Conservation (phyloP, 2,113 vertebrate species). For the Oophaga pumilio region DNA sequence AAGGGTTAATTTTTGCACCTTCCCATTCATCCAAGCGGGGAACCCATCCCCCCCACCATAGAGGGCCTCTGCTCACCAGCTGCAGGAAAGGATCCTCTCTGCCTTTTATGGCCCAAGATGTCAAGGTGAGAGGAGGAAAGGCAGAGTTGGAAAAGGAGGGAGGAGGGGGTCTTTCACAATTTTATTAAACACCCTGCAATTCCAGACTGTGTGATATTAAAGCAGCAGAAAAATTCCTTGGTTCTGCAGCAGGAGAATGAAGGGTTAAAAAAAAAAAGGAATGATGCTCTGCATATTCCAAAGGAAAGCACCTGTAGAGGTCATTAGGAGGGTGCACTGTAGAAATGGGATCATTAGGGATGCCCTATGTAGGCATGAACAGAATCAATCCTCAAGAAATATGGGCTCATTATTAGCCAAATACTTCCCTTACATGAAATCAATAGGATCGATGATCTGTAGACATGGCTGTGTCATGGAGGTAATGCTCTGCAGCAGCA, state of each 20-base stretch:
- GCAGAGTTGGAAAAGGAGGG: not conserved
- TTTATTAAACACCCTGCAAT: conserved; percentile 29
- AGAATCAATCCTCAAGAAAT: not conserved
- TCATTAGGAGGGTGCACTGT: conserved; percentile 1
- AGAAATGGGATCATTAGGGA: not conserved
- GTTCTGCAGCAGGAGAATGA: not conserved
- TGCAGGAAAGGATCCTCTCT: conserved; percentile 29
- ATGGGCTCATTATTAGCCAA: conserved; percentile 36
- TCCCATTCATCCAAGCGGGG: not conserved
- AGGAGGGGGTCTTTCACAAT: not conserved
- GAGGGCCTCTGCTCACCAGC: conserved; percentile 25
- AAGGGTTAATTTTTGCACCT: conserved; percentile 29
- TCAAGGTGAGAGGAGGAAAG: conserved; percentile 49
- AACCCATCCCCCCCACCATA: not conserved
- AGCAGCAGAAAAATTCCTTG: not conserved
- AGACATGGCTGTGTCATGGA: not conserved
- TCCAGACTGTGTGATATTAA: conserved; percentile 38
- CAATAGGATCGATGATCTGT: conserved; percentile 4
- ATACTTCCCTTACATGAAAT: conserved; percentile 18
- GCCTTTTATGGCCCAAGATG: conserved; percentile 52
- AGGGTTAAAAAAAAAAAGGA: not conserved
- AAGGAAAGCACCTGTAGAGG: not conserved
- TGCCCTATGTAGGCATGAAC: not conserved
- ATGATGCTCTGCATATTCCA: not conserved
- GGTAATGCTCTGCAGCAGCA: not conserved